Base-by-base conservation (phyloP, 2,797 vertebrate species). In the Valencia hispanica region DNA sequence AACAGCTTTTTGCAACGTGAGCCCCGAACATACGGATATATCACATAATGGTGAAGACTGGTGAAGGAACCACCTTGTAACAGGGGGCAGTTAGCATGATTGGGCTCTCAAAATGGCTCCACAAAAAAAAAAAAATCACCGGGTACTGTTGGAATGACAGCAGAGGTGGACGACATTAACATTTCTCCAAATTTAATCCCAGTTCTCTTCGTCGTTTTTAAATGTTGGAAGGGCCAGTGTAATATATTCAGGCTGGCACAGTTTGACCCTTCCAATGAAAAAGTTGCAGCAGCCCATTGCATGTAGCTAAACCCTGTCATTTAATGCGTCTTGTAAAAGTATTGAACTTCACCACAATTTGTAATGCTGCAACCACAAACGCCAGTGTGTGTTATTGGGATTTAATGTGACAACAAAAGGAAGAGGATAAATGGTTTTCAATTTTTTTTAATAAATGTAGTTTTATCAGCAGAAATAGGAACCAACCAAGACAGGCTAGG, bases 41-140 rank as follows among this genome's bases (percentile, higher is more conserved):
- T 41, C 36, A 41, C 36, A n/a, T 27, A 81, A 71, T 50, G 70
- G 73, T 17, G 30, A 34, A 68, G 39, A 61, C 20, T 63, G 45
- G 55, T 66, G 6, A 61, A 79, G 72, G 32, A 73, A 27, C 17
- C 61, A 72, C 15, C 5, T 9, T 27, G 34, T 22, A 34, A 36
- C 66, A 79, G 79, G 55, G n/a, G 76, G 68, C 78, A 82, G 75
- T 74, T 79, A 51, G 73, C 45, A 65, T 86, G 83, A 94, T 91
- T 87, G 89, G 63, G 72, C 75, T 84, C 83, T 88, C 80, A 88
- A 90, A 85, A 89, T 72, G 76, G 73, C 69, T 55, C 63, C 79
- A 75, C 79, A 79, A 87, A 85, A 89, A 27, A 8, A 80, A 81
- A 78, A 75, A 87, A 92, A 93, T 91, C 87, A 93, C 83, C 80